Base-by-base conservation (phyloP, 2,888 invertebrate genomes). In the Anodontia alba region DNA sequence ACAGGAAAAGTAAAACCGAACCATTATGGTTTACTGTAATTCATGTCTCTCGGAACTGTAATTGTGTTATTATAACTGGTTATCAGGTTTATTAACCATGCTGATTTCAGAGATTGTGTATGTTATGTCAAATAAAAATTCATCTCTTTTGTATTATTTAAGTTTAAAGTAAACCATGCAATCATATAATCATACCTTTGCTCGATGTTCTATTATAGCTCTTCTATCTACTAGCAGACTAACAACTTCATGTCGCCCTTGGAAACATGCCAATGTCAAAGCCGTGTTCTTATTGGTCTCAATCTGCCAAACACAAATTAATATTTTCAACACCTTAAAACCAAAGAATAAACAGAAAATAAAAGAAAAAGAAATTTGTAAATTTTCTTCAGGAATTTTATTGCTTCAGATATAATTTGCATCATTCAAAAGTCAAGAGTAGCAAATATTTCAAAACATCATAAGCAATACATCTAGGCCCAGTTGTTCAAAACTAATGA, bases 241-340 rank as follows among this genome's bases (percentile, higher is more conserved):
- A 73, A 99, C 99, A 70, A 99, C 99, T 95, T 99, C 99, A 95
- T 99, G 98, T 57, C 99, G 96, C 88, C 99, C 99, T 96, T 99
- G 99, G 95, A 99, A 99, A 95, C 99, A 99, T 49, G 99, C 99
- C 89, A 99, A 96, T 49, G 99, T 99, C 89, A 99, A 96, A 38
- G 99, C 99, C 36, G 99, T 99, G 95, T 99, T 99, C 78, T 99
- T 96, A 95, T 99, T 99, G 57, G 99, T 99, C 95, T 99, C 99
- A 91, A 99, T 99, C 93, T 95, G 94, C n/a, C 88, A 85, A 38
- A 54, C 42, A 42, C 8, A 42, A 42, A n/a, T n/a, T n/a, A n/a
- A n/a, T n/a, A n/a, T n/a, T 42, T 57, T 33, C 38, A 70, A 62
- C 42, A 74, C 12, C 20, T 29, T 36, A 12, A 17, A 7, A 43